Evolutionary conservation across 1,140 invertebrate species (phyloP).

Genomic region (Sinella curviseta): DNA sequence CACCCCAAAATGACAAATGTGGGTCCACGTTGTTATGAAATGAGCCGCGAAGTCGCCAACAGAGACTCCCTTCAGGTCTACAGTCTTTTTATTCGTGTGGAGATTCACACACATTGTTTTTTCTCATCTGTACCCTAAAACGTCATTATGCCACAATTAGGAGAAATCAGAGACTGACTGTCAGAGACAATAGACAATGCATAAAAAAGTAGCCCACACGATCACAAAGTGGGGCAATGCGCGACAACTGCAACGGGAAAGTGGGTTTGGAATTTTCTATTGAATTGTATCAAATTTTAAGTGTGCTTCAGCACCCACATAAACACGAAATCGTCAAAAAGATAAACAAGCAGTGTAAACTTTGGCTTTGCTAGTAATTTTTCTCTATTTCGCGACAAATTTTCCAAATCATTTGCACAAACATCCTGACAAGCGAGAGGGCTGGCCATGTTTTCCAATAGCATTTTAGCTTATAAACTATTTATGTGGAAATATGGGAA

Average conservation of each 20-base stretch:
- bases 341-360: not conserved
- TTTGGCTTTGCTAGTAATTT: not conserved
- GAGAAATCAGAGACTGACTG: not conserved
- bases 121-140: not conserved
- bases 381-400: not conserved
- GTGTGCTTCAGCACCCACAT: no score
- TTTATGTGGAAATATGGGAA: no score
- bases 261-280: no score
- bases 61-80: not conserved
- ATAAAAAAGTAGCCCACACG: no score
- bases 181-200: no score
- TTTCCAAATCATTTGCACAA: constrained; percentile 6
- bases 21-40: constrained; percentile 38
- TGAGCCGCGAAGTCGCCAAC: constrained; percentile 46
- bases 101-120: not conserved
- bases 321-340: no score
- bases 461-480: no score
- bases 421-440: no score
- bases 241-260: no score
- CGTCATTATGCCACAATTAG: not conserved
- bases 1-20: constrained; percentile 43
- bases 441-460: no score
- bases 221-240: not conserved
- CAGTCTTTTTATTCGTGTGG: not conserved
- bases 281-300: no score